Evolutionary conservation across 2,888 invertebrate genomes (phyloP).

Genomic region (Nomada ruficornis): DNA sequence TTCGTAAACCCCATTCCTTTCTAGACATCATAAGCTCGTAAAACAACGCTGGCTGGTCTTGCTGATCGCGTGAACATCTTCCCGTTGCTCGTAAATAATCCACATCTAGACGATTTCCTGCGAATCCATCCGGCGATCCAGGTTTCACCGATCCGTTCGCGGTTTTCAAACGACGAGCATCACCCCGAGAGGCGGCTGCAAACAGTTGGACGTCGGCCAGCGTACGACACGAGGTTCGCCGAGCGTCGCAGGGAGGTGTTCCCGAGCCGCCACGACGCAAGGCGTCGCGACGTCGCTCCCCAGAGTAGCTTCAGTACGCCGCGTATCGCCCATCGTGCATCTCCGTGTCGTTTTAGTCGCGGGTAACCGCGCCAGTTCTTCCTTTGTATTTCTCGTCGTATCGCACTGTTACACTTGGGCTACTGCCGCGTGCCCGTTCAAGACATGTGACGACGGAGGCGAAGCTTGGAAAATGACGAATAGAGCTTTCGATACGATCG

Average conservation of each 20-base stretch:
- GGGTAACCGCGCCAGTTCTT: background rate
- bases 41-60: background rate
- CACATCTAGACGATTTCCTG: constrained; percentile 18
- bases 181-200: constrained; percentile 4
- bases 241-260: constrained; percentile 55
- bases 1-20: background rate
- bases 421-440: constrained; percentile 22
- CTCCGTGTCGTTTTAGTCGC: constrained; percentile 16
- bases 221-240: constrained; percentile 41
- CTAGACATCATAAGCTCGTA: background rate
- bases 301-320: constrained; percentile 62
- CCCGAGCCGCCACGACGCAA: constrained; percentile 68
- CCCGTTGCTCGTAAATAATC: constrained; percentile 13
- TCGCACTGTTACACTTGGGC: background rate
- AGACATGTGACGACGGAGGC: constrained; percentile 60
- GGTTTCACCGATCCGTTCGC: constrained; percentile 23
- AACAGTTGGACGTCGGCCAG: constrained; percentile 58
- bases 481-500: constrained; percentile 21
- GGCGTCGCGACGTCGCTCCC: constrained; percentile 67
- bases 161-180: constrained; percentile 18
- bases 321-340: constrained; percentile 64
- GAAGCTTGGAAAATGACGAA: constrained; percentile 51
- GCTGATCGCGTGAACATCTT: background rate
- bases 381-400: background rate
- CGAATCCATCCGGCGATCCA: background rate